Percentiles rank a stretch among this genome's conserved stretches.
Conservation (phyloP, 2,797 vertebrate species). For the Lacerta viridis region DNA sequence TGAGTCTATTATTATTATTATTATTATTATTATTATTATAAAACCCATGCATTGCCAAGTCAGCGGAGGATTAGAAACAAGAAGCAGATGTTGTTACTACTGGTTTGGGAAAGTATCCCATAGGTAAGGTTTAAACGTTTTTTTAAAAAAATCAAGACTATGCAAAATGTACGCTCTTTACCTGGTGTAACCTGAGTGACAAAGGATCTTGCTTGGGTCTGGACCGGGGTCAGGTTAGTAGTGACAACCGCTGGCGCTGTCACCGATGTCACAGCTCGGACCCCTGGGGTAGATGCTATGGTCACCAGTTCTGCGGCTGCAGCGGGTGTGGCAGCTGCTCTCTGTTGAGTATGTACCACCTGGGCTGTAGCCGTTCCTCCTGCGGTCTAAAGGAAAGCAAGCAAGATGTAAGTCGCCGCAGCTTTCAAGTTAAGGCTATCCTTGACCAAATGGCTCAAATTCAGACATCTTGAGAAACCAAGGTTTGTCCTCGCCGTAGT, state of each 20-base stretch:
- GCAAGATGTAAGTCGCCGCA: accelerated
- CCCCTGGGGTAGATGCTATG: constrained; percentile 87
- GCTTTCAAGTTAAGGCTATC: no score
- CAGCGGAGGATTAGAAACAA: not conserved
- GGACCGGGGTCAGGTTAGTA: constrained; percentile 87
- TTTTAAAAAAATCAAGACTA: not conserved
- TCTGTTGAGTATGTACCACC: constrained; percentile 90
- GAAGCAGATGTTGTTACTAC: not conserved
- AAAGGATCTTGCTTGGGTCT: constrained; percentile 87
- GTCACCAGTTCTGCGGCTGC: constrained; percentile 88
- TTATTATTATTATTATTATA: no score
- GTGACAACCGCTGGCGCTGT: constrained; percentile 89
- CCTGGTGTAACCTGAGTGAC: constrained; percentile 88
- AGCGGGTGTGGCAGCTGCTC: constrained; percentile 79
- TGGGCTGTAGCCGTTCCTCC: constrained; percentile 79
- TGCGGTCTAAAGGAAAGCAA: constrained; percentile 78
- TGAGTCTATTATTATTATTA: no score
- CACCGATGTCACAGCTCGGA: constrained; percentile 87
- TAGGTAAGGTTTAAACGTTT: not conserved
- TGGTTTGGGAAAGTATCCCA: no score
- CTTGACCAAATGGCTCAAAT: not conserved
- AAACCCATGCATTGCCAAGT: no score
- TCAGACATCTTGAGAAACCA: not conserved
- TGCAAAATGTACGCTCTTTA: constrained; percentile 51
- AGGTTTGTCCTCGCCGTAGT: not conserved